These are phyloP conservation scores for Cylindroiulus punctatus DNA, from an alignment of 2,888 invertebrate species.

Conservation along the genomic window DNA sequence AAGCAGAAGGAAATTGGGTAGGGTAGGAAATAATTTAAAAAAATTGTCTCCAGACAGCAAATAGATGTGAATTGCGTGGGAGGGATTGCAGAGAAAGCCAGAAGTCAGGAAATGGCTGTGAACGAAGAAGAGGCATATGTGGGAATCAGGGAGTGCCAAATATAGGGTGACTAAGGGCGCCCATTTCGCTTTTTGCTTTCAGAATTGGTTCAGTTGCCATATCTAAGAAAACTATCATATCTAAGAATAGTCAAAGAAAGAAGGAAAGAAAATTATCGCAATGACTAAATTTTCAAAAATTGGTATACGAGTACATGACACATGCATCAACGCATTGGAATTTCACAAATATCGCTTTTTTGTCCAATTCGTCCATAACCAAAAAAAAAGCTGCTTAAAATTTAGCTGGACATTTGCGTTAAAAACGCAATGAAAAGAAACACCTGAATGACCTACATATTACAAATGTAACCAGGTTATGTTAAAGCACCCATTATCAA, in stretches of 20 bases:
- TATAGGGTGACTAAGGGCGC: neutral
- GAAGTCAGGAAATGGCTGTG: neutral
- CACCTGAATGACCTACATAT: conserved; percentile 34
- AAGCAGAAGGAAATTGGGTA: conserved; percentile 32
- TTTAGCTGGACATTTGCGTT: neutral
- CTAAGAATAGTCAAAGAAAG: neutral
- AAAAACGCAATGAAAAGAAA: neutral
- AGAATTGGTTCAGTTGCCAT: neutral
- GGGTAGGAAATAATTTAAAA: neutral
- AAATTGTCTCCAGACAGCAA: conserved; percentile 17
- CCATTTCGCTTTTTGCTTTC: neutral
- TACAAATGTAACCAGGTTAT: conserved; percentile 33
- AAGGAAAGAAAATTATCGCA: neutral
- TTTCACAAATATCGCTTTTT: neutral
- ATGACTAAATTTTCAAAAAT: neutral
- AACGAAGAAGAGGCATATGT: conserved; percentile 16
- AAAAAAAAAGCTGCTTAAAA: neutral
- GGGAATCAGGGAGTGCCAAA: conserved; percentile 35
- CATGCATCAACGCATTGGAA: neutral
- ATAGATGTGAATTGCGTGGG: neutral
- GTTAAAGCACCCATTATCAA: conserved; percentile 42
- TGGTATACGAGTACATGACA: neutral
- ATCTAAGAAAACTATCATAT: neutral
- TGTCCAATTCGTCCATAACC: neutral
- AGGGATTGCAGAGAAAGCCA: neutral